phyloP scores from a whole-genome alignment of 2,888 invertebrate genomes.

The Ceramica pisi region DNA sequence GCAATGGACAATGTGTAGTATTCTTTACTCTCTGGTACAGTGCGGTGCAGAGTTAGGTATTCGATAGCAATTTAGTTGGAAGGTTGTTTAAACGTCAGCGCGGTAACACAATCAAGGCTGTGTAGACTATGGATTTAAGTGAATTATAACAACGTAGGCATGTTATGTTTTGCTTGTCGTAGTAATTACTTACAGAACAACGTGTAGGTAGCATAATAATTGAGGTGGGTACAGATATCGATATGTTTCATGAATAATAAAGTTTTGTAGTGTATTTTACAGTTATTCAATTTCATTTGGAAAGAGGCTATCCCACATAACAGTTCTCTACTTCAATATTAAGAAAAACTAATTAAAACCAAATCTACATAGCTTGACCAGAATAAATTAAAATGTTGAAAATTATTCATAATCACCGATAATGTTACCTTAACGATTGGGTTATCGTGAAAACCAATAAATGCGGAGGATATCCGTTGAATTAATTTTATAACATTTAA shows the following conservation, averaged over 20 bases:
- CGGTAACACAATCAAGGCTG: constrained; percentile 50
- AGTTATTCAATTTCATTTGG: background rate
- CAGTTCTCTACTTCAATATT: background rate
- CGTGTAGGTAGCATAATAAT: constrained; percentile 1
- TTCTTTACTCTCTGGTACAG: constrained; percentile 63
- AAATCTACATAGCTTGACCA: constrained; percentile 24
- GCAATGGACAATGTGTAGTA: constrained; percentile 67
- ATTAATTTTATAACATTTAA: constrained; percentile 84
- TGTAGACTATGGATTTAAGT: constrained; percentile 44
- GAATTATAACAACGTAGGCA: constrained; percentile 53
- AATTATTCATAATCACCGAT: constrained; percentile 68
- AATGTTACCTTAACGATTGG: constrained; percentile 67
- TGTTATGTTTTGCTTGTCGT: constrained; percentile 40
- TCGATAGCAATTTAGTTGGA: constrained; percentile 55
- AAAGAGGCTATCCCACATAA: background rate
- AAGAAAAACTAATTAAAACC: constrained; percentile 3
- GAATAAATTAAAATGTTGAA: constrained; percentile 55
- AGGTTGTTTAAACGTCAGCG: constrained; percentile 49
- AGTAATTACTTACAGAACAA: constrained; percentile 36
- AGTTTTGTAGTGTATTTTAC: background rate
- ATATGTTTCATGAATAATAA: constrained; percentile 2
- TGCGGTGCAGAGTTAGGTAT: constrained; percentile 48
- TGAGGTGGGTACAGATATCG: constrained; percentile 1
- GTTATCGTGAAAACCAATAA: constrained; percentile 72
- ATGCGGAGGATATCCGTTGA: constrained; percentile 66